Base-by-base conservation (phyloP, 2,888 invertebrate species). In the Melanostoma scalare region DNA sequence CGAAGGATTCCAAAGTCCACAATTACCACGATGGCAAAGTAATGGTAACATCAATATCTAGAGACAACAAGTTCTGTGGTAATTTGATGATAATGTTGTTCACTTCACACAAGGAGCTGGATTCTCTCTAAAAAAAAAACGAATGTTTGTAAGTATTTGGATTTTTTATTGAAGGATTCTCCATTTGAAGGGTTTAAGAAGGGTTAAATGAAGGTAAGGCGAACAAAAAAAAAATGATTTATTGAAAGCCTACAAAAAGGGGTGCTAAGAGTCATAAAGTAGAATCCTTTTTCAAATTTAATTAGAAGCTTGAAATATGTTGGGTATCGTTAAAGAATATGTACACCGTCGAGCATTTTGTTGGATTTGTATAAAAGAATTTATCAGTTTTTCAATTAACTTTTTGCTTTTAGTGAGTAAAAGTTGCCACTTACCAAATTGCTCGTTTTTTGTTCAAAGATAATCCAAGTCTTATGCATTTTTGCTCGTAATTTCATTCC, bases 41-140 rank as follows among this genome's bases (percentile, higher is more conserved):
- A 77, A 75, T 71, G 65, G 74, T 74, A 69, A 65, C 79, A 74
- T 74, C 84, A 78, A 65, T 60, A 67, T 84, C 67, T 78, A 79
- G 79, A 74, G 79, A 75, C 84, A 84, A 84, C 69, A 69, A 77
- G 73, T 82, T 74, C 74, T 79, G 84, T 75, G 84, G 84, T 79
- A 84, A 79, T 78, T 84, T 78, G 84, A 84, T 84, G 75, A 80
- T 80, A 74, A 78, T 84, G 78, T 74, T 79, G 73, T 73, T 55
- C 31, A 31, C 63, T 46, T 77, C 76, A 72, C 73, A 77, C 46
- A 63, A 53, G 71, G 58, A 73, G 61, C 48, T 63, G 76, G 20
- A 20, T 20, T 20, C 20, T 1, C 20, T 20, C 20, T 20, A 1
- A 30, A n/a, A 20, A 63, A n/a, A 10, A 30, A 38, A 48, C 50